Conservation (phyloP, 2,113 vertebrate species). For the Apodemus speciosus region DNA sequence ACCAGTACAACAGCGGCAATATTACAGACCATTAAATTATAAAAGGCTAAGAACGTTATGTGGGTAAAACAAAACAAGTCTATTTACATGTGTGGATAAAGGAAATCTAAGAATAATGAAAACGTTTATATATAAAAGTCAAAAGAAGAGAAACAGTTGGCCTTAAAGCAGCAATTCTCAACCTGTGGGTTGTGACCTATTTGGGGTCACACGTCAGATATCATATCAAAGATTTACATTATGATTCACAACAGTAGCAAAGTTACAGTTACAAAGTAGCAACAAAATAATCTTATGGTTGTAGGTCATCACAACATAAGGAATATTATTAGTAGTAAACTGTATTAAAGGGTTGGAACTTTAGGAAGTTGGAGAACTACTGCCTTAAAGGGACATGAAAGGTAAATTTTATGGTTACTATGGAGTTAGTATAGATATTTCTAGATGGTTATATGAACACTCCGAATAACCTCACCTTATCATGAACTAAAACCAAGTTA, state of each 20-base stretch:
- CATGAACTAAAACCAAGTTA: slow-evolving; percentile 32
- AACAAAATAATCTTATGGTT: neutral
- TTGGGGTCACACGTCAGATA: neutral
- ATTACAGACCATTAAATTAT: neutral
- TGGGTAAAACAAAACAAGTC: slow-evolving; percentile 16
- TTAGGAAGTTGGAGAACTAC: neutral
- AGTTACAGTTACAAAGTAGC: neutral
- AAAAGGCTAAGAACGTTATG: slow-evolving; percentile 11
- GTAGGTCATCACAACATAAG: neutral
- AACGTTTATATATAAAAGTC: neutral
- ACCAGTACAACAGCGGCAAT: neutral
- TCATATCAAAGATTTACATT: neutral
- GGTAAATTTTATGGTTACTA: slow-evolving; percentile 11
- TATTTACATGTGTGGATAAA: slow-evolving; percentile 31
- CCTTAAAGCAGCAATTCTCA: neutral
- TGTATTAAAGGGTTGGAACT: neutral
- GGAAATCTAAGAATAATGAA: slow-evolving; percentile 31
- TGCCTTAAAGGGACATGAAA: neutral
- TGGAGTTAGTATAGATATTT: slow-evolving; percentile 7
- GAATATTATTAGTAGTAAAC: neutral
- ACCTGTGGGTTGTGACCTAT: neutral
- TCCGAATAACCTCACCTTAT: slow-evolving; percentile 25
- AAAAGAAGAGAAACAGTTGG: neutral
- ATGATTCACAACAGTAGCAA: neutral
- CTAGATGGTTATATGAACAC: neutral